phyloP scores from a whole-genome alignment of 2,888 invertebrate genomes.

The Rhamnusium bicolor region DNA sequence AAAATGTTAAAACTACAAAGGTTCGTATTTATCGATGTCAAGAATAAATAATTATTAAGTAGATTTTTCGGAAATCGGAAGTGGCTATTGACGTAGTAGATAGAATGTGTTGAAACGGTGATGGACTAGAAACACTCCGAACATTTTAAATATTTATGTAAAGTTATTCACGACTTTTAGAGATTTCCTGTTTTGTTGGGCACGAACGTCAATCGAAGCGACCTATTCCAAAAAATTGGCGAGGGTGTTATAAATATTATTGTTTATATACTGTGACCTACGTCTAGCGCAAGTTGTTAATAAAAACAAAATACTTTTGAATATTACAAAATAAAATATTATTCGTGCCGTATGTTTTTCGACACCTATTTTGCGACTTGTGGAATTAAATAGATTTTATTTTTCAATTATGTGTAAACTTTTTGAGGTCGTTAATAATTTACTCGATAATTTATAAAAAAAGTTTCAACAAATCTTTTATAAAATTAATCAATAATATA shows the following conservation, averaged over 20 bases:
- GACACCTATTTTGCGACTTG: background rate
- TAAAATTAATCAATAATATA: too few species aligned
- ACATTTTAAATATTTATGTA: slow-evolving; percentile 7
- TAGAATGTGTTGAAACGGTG: background rate
- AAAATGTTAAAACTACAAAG: background rate
- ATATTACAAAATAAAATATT: background rate
- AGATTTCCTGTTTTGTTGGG: slow-evolving; percentile 9
- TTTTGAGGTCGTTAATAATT: too few species aligned
- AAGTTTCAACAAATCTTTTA: too few species aligned
- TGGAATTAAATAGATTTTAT: too few species aligned
- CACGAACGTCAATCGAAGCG: slow-evolving; percentile 4
- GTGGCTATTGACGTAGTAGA: slow-evolving; percentile 4
- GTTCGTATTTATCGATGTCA: background rate
- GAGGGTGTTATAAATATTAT: slow-evolving; percentile 14
- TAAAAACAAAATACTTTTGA: background rate
- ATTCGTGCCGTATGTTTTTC: background rate
- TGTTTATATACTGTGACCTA: background rate
- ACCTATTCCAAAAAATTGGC: slow-evolving; percentile 4
- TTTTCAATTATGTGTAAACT: too few species aligned
- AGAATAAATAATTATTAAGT: slow-evolving; percentile 5
- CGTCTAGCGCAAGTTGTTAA: background rate
- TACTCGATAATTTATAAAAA: too few species aligned
- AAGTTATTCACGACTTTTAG: slow-evolving; percentile 8
- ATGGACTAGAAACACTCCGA: background rate
- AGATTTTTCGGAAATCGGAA: slow-evolving; percentile 17